Evolutionary conservation across 2,888 invertebrate genomes (phyloP), one percentile per base, ranked within the genome.

Genomic region (Nomada flava): DNA sequence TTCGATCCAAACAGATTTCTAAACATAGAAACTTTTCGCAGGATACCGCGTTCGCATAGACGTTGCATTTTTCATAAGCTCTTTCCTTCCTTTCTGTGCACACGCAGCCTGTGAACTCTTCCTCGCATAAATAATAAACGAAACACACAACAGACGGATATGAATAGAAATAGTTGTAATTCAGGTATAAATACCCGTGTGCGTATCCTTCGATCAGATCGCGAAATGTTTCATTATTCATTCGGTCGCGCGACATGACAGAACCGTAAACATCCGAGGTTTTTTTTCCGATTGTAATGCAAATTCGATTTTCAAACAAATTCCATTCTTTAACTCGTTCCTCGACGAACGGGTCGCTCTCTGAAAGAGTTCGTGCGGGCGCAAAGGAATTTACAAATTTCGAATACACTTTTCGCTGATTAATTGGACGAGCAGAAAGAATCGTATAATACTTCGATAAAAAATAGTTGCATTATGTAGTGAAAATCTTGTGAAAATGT

Each of bases 121-220:
- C 11, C 18, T 23, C 13, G 1, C 11, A 18, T 70, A 18, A 59
- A 60, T 79, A 53, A 75, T 75, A 64, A 64, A 64, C 20, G 68
- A 64, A 57, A 53, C 15, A 75, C 64, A 64, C 63, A 65, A 59
- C 2, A n/a, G 29, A 70, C 42, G 20, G 10, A 36, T 23, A 20
- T 13, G 11, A 13, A 13, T 63, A 72, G 47, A 77, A 77, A 77
- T 71, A 80, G 23, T 62, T 63, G 50, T 23, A 63, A 77, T 72
- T 72, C 52, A 5, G 20, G n/a, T 62, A 50, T 77, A 79, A 77
- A 71, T 77, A 62, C 26, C 11, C 23, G 10, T 11, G 4, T 62
- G 15, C 5, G 5, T 50, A 20, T 36, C 62, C n/a, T 15, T 26
- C 44, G 50, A 15, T 57, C 67, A 59, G 10, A 67, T 64, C 18